phyloP scores from a whole-genome alignment of 2,888 invertebrate genomes.

The Lutraria lutraria region DNA sequence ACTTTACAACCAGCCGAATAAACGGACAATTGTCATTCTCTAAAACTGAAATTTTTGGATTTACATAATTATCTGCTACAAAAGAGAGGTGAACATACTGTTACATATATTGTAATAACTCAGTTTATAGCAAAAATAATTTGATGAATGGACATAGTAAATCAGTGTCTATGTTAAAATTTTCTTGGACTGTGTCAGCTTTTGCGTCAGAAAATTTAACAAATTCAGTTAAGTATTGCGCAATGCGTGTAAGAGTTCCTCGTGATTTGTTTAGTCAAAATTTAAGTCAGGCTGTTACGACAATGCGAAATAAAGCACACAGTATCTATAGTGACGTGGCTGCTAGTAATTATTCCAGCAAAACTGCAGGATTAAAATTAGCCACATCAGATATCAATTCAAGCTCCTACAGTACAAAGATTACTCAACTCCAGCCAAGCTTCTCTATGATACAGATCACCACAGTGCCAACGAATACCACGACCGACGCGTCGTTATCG shows the following conservation, averaged over 20 bases:
- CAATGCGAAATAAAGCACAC: background rate
- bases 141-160: no score
- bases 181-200: no score
- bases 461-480: conserved; percentile 19
- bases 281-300: background rate
- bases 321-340: background rate
- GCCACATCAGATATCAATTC: background rate
- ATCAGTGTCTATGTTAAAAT: no score
- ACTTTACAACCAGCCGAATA: no score
- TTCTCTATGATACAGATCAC: conserved; percentile 29
- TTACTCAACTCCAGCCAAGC: background rate
- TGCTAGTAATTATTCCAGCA: background rate
- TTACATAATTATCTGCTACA: no score
- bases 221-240: background rate
- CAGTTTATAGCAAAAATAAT: no score
- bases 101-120: no score
- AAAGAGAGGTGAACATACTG: no score
- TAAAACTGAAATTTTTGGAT: no score
- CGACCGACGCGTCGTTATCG: conserved; percentile 47
- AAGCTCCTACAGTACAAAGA: conserved; percentile 28
- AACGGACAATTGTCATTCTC: no score
- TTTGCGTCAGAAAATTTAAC: no score
- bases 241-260: background rate
- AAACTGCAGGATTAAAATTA: background rate
- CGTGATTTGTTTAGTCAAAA: background rate